Evolutionary conservation across 2,888 invertebrate genomes (phyloP), one percentile per base, ranked within the genome.

Genomic region (Mactromeris polynyma): DNA sequence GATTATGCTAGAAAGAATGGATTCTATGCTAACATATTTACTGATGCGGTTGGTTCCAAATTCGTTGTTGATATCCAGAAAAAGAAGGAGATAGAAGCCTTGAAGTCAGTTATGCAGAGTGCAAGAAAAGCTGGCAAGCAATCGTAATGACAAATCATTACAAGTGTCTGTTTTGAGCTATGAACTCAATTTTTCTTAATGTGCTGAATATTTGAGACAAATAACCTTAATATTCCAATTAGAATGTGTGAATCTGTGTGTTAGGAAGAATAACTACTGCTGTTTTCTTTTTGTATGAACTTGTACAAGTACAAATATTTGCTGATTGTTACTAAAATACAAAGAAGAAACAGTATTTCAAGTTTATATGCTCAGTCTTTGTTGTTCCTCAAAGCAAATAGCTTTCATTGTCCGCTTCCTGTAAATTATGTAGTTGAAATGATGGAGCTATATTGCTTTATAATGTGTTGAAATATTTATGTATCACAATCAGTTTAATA

Each of bases 1-100:
- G 80, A 80, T 2, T 88, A 90, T 42, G 93, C 93, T 19, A 89
- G 88, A 81, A 73, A 84, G 42, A 92, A 92, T 21, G 94, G 94
- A 11, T 94, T 88, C 54, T 85, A 81, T 84, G 88, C 93, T 33
- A 89, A 93, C 86, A 81, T 93, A 9, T 88, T 92, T 51, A 85
- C 21, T 36, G 77, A 42, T 21, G 31, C 73, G 36, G n/a, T 77
- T 4, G 73, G 46, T 26, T 26, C 26, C 4, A 73, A 42, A 19
- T 40, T 40, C 33, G 40, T 73, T 73, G 46, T 31, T 6, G 77
- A 77, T 77, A 21, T 69, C 40, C 40, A 26, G 33, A 69, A 69
- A n/a, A 26, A 69, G 14, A 82, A 69, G n/a, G 46, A 82, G 58
- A 26, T 36, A 38, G 58, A 58, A 14, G 33, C 33, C 36, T 81